Evolutionary conservation across 2,113 vertebrate genomes (phyloP), one percentile per base, ranked within the genome.

Genomic region (Galeopterus variegatus): DNA sequence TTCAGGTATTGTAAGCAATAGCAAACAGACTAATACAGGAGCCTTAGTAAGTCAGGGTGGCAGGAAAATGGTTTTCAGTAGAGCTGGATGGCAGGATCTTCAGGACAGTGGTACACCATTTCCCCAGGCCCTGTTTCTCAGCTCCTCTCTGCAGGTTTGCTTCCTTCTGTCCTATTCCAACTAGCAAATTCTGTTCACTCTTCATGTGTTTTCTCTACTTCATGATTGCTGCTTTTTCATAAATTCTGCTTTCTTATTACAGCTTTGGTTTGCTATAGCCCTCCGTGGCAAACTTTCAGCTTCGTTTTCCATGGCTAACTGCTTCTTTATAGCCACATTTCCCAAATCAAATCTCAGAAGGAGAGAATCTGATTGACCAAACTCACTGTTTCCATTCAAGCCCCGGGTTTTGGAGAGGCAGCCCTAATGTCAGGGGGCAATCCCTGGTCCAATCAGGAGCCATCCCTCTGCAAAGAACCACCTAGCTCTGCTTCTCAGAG

Each of bases 361-460:
- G 82, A 90, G 33, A 75, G 65, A 83, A 60, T 52, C 58, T 19
- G 45, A 90, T 83, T 11, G 52, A 80, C 19, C 72, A 28, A 75
- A 67, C 8, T 83, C 60, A 81, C 58, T 33, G 92, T 94, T 96
- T 73, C 45, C 60, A 45, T 56, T 48, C 23, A 79, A 77, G 31
- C 36, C 58, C 73, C 60, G 50, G 28, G 73, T 93, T 95, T 94
- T 81, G 31, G 48, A 84, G 26, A 77, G 33, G 69, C 48, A 94
- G n/a, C 45, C 41, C 45, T 76, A 56, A 60, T 73, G n/a, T 28
- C 86, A 92, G 36, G 52, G 92, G 12, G 56, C 24, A 80, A 36
- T 96, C 86, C 41, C 21, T 97, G 92, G 93, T 90, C 96, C 95
- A 97, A 89, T 97, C 90, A 97, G 80, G 84, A 96, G 87, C 41